A percentile compares a stretch with the other conserved stretches of the same genome.
phyloP scores from a whole-genome alignment of 2,888 invertebrate genomes.

The Oligia fasciuncula region DNA sequence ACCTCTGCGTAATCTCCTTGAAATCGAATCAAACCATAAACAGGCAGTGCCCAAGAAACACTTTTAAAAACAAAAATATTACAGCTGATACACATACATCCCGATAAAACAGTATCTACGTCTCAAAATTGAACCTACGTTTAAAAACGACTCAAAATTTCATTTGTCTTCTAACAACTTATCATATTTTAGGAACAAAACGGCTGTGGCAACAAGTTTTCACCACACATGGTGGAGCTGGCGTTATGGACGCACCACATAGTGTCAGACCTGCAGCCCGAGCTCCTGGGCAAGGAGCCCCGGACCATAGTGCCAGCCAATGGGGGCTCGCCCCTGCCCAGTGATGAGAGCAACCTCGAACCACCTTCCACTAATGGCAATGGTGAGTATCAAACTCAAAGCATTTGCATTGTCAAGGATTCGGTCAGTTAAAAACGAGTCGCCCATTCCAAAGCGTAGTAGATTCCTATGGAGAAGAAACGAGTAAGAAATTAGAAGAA shows the following conservation, averaged over 20 bases:
- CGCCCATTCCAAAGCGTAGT: not conserved
- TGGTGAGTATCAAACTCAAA: conserved; percentile 69
- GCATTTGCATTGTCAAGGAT: not conserved
- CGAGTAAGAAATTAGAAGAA: not conserved
- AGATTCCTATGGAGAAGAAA: too few relatives aligned
- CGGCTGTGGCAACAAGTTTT: conserved; percentile 91
- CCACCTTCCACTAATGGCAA: conserved; percentile 91
- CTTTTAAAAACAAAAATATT: not conserved
- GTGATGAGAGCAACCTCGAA: conserved; percentile 95
- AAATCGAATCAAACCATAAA: conserved; percentile 16
- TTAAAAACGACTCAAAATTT: too few relatives aligned
- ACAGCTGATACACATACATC: not conserved
- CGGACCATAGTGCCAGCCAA: conserved; percentile 85
- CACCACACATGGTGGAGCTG: conserved; percentile 95
- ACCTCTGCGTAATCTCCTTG: conserved; percentile 16
- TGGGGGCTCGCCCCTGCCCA: conserved; percentile 89
- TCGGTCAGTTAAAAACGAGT: not conserved
- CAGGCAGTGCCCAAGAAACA: not conserved
- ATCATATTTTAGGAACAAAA: conserved; percentile 84
- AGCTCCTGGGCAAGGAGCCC: conserved; percentile 94
- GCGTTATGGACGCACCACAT: conserved; percentile 98
- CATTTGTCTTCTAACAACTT: not conserved
- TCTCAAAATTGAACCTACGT: not conserved
- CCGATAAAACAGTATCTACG: not conserved
- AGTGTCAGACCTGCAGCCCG: conserved; percentile 95